phyloP scores from a whole-genome alignment of 2,113 vertebrate genomes.

The Gymnocephalus cernua region DNA sequence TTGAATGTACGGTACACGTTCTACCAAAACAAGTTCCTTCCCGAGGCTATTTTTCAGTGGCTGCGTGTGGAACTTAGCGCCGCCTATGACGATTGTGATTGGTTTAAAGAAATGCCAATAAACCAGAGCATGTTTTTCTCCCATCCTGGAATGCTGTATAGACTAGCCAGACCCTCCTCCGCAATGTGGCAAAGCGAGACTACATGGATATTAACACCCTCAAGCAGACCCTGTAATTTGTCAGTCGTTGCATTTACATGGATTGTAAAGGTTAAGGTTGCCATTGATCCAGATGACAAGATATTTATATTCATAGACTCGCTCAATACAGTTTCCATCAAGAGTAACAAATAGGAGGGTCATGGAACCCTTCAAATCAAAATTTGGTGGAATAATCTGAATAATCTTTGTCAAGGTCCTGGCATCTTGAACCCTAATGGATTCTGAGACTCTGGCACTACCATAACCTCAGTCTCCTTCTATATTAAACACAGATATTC shows the following conservation, averaged over 20 bases:
- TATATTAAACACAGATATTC: background rate
- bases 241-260: background rate
- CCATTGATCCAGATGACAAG: background rate
- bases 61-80: no score
- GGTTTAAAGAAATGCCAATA: no score
- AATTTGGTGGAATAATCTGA: background rate
- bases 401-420: background rate
- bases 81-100: no score
- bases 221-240: background rate
- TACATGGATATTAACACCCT: background rate
- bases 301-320: background rate
- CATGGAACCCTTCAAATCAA: background rate
- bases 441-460: background rate
- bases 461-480: background rate
- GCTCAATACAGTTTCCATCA: background rate
- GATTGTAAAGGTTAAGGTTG: background rate
- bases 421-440: background rate
- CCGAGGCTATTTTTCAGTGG: no score
- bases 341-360: background rate
- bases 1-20: no score
- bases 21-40: no score
- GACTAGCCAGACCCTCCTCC: no score
- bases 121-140: no score
- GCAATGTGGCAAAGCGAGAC: no score
- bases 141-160: no score